Evolutionary conservation across 2,888 invertebrate species (phyloP).

Genomic region (Stenodera caucasica): DNA sequence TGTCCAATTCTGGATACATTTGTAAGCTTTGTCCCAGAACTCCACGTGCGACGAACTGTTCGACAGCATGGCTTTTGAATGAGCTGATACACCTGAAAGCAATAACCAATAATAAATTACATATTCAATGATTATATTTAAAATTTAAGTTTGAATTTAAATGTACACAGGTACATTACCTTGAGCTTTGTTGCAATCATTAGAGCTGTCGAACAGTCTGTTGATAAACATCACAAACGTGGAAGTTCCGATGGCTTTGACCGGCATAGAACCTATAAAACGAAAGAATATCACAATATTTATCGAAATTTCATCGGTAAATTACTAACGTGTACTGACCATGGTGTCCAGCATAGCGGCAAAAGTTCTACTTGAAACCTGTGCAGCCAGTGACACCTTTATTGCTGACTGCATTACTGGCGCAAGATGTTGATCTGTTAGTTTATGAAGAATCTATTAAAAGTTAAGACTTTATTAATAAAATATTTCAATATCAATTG

Average conservation of each 20-base stretch:
- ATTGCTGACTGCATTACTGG: not conserved
- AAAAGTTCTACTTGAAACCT: not conserved
- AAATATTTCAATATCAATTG: no score
- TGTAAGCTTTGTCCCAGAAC: not conserved
- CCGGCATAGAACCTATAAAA: not conserved
- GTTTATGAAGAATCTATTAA: not conserved
- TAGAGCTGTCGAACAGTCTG: conserved; percentile 3
- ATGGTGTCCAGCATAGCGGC: no score
- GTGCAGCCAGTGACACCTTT: not conserved
- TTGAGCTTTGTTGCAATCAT: not conserved
- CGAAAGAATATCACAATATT: no score
- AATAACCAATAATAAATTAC: no score
- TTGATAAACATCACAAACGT: conserved; percentile 4
- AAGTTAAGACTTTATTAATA: no score
- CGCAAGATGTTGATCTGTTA: not conserved
- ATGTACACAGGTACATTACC: no score
- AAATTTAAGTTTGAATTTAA: no score
- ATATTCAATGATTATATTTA: no score
- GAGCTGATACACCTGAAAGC: no score
- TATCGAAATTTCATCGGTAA: no score
- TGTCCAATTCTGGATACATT: not conserved
- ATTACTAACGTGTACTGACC: no score
- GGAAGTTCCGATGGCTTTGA: not conserved
- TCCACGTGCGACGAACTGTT: not conserved
- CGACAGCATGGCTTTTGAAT: not conserved